These are phyloP conservation scores for Anabacerthia variegaticeps DNA, from an alignment of 2,797 vertebrate genomes.

Conservation along the genomic window DNA sequence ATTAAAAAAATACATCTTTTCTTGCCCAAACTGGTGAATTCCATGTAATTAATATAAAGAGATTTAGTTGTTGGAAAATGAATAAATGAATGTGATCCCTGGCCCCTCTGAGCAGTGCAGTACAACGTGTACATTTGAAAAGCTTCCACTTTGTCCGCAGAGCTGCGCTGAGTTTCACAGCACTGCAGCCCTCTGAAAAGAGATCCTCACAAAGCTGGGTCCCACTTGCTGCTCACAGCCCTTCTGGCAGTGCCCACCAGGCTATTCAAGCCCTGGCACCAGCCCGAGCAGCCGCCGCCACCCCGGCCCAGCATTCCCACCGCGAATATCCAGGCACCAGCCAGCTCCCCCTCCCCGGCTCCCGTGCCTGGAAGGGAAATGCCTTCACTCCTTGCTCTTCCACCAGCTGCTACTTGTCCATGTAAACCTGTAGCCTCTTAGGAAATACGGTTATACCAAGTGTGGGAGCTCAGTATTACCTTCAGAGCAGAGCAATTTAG, in stretches of 20 bases:
- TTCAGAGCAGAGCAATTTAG: background rate
- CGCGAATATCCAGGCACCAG: fast-evolving
- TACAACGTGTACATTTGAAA: slow-evolving; percentile 28
- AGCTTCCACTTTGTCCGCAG: background rate
- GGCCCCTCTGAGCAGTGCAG: background rate
- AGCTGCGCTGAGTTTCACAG: background rate
- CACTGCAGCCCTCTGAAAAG: background rate
- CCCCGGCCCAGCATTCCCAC: background rate
- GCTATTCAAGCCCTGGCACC: slow-evolving; percentile 15
- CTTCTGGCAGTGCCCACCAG: background rate
- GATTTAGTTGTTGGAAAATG: slow-evolving; percentile 17
- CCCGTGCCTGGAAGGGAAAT: background rate
- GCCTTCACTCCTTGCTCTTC: background rate
- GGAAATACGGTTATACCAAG: background rate
- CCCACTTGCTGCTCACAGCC: background rate
- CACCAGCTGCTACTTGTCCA: background rate
- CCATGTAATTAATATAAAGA: slow-evolving; percentile 31
- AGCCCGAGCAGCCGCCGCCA: background rate
- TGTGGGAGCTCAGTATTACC: background rate
- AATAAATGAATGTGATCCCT: background rate
- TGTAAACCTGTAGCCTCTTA: background rate
- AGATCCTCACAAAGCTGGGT: slow-evolving; percentile 37
- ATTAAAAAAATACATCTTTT: background rate
- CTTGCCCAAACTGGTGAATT: background rate
- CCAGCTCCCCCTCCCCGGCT: background rate